Conservation (phyloP, 2,113 vertebrate species). For the Takifugu flavidus region DNA sequence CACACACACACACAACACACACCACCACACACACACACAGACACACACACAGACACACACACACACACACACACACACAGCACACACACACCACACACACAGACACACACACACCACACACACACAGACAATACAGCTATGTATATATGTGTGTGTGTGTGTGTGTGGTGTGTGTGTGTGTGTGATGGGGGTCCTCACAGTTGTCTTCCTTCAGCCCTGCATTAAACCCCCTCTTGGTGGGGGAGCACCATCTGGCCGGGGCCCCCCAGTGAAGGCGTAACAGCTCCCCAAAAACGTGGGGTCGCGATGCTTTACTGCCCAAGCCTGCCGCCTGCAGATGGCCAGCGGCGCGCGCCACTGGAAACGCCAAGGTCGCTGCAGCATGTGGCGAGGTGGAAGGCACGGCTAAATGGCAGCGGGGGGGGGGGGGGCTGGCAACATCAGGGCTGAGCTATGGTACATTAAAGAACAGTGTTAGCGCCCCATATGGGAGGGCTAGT, state of each 20-base stretch:
- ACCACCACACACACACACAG: conserved; percentile 20
- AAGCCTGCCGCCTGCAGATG: conserved; percentile 78
- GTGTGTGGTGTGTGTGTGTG: background rate
- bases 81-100: conserved; percentile 54
- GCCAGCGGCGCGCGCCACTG: conserved; percentile 65
- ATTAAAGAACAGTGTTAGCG: conserved; percentile 60
- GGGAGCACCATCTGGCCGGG: conserved; percentile 73
- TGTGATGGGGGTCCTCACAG: background rate
- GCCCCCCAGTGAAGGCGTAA: conserved; percentile 69
- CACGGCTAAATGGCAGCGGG: conserved; percentile 66
- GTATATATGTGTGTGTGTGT: no score
- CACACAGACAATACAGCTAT: background rate
- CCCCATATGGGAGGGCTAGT: conserved; percentile 59
- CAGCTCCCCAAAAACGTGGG: conserved; percentile 70
- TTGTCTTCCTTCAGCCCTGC: conserved; percentile 74
- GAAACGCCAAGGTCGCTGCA: conserved; percentile 70
- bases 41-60: conserved; percentile 3
- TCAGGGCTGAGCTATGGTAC: conserved; percentile 64
- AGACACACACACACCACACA: no score
- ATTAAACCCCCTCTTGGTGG: conserved; percentile 76
- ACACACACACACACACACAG: conserved; percentile 26
- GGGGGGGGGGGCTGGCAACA: conserved; percentile 36
- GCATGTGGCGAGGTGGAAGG: conserved; percentile 57
- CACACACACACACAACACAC: no score
- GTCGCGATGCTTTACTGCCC: conserved; percentile 79